A percentile compares a stretch with the other conserved stretches of the same genome.
Evolutionary conservation across 2,113 vertebrate genomes (phyloP).

Genomic region (Telmatochromis sp.): DNA sequence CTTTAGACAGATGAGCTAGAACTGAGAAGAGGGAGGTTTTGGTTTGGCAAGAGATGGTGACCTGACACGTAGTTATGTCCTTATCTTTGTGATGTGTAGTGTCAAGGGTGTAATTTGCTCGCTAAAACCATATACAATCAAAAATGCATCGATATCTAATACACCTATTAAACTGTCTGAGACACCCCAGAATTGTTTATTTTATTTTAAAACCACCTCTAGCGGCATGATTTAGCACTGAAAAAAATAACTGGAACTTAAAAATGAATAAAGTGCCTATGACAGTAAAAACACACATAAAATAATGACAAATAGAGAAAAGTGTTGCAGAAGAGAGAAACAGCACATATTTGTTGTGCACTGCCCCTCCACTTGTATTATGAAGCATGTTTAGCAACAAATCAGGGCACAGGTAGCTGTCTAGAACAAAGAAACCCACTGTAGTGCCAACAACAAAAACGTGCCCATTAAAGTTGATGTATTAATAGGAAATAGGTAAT

Average conservation of each 20-base stretch:
- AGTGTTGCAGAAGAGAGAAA: neutral
- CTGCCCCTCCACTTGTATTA: neutral
- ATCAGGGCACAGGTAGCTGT: neutral
- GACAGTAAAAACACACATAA: neutral
- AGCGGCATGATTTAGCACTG: neutral
- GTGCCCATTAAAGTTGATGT: neutral
- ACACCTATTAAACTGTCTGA: neutral
- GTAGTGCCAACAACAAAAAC: neutral
- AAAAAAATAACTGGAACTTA: neutral
- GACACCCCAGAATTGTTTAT: neutral
- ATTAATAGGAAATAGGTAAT: neutral
- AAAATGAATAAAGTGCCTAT: neutral
- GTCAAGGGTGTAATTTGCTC: neutral
- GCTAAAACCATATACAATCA: neutral
- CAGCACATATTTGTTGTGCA: neutral
- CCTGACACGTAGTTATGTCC: neutral
- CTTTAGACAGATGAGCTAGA: constrained; percentile 10
- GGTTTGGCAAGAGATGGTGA: neutral
- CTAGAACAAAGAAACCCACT: neutral
- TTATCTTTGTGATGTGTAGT: constrained; percentile 6
- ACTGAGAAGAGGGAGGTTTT: neutral
- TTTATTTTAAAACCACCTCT: neutral
- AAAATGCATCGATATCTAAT: neutral
- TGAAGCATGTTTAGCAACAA: neutral
- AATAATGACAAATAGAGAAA: neutral